A percentile compares a stretch with the other conserved stretches of the same genome.
Evolutionary conservation across 2,113 vertebrate species (phyloP).

Genomic region (Gila orcuttii): DNA sequence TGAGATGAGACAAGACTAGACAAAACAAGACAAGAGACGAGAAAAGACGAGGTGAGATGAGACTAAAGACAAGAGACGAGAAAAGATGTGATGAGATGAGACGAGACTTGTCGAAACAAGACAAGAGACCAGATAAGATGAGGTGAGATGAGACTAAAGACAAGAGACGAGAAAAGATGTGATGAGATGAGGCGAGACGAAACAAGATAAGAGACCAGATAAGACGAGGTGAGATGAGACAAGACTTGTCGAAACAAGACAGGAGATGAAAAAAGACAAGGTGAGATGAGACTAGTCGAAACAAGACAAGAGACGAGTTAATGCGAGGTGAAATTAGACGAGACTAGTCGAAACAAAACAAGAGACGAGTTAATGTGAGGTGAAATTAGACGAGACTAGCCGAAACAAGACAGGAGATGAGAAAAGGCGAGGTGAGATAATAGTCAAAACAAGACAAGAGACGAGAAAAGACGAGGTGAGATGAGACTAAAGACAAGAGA

Average conservation of each 20-base stretch:
- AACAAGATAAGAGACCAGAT: not conserved
- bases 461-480: not conserved
- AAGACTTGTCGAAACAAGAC: too few relatives aligned
- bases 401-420: not conserved
- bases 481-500: not conserved
- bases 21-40: not conserved
- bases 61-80: not conserved
- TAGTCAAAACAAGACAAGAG: not conserved
- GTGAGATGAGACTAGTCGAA: not conserved
- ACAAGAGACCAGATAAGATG: not conserved
- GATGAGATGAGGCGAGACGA: not conserved
- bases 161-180: too few relatives aligned
- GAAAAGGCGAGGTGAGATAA: slow-evolving; percentile 23
- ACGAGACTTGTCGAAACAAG: not conserved
- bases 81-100: not conserved
- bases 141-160: not conserved
- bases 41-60: not conserved
- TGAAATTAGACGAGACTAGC: not conserved
- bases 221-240: not conserved
- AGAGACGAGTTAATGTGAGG: not conserved
- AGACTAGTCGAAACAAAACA: not conserved
- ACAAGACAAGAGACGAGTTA: not conserved
- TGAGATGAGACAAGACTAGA: not conserved
- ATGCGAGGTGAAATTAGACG: not conserved
- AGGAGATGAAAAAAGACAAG: fast-evolving